phyloP scores from a whole-genome alignment of 2,797 vertebrate genomes.

The Graptemys geographica region DNA sequence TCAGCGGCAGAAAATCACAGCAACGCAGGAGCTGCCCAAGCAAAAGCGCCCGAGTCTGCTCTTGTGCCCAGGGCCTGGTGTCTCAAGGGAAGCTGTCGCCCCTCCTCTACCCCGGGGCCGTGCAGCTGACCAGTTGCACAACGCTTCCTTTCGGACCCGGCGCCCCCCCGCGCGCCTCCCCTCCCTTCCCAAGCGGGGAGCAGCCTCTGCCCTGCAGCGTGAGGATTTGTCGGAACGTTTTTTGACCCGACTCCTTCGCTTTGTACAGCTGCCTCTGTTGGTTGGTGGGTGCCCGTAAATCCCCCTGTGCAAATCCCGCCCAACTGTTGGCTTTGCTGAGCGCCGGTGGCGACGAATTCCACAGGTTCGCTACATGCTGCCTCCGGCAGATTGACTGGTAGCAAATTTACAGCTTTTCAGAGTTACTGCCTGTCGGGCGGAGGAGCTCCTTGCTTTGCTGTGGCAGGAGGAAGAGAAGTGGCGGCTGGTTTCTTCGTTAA shows the following conservation, averaged over 20 bases:
- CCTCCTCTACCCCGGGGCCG: not conserved
- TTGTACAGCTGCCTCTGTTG: not conserved
- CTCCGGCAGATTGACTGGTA: not conserved
- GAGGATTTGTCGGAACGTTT: not conserved
- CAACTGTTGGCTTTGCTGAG: not conserved
- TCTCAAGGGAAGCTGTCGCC: not conserved
- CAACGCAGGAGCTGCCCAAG: not conserved
- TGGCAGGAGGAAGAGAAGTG: fast-evolving
- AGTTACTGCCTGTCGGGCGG: not conserved
- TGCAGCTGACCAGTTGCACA: not conserved
- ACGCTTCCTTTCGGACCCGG: not conserved
- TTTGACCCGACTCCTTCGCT: not conserved
- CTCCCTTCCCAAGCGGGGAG: not conserved
- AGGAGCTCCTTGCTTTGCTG: not conserved
- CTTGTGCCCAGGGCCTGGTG: not conserved
- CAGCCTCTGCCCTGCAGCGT: fast-evolving
- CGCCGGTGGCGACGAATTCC: not conserved
- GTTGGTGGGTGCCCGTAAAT: not conserved
- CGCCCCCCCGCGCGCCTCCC: not conserved
- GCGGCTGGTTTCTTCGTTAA: fast-evolving
- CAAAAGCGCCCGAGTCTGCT: not conserved
- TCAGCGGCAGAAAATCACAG: not conserved
- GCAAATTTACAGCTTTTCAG: not conserved
- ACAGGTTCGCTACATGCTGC: not conserved
- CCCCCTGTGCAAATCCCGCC: not conserved